These are phyloP conservation scores for Acipenser ruthenus DNA, from an alignment of 2,797 vertebrate genomes.

Conservation along the genomic window DNA sequence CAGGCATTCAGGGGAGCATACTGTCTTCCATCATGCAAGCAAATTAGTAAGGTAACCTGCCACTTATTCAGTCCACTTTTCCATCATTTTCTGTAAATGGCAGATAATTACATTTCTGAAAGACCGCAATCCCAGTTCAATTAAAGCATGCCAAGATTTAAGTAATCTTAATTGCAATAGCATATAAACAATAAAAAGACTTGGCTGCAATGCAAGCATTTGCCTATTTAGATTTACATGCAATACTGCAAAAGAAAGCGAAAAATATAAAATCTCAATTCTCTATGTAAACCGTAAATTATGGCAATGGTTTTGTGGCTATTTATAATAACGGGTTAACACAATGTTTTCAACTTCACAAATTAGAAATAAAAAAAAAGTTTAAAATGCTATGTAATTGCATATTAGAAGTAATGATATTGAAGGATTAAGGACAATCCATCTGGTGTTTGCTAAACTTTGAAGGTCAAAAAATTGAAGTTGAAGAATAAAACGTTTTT, in stretches of 20 bases:
- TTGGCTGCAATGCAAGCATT: slow-evolving; percentile 14
- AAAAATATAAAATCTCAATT: not conserved
- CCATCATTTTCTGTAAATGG: slow-evolving; percentile 30
- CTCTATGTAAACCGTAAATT: too few relatives aligned
- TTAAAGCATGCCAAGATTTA: slow-evolving; percentile 26
- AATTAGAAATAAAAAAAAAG: too few relatives aligned
- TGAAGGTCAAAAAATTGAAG: too few relatives aligned
- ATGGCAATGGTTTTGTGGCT: too few relatives aligned
- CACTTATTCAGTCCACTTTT: slow-evolving; percentile 19
- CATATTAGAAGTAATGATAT: too few relatives aligned
- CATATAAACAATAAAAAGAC: slow-evolving; percentile 23
- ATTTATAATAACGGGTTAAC: too few relatives aligned
- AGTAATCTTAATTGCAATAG: slow-evolving; percentile 33
- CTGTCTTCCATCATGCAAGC: slow-evolving; percentile 11
- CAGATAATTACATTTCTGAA: slow-evolving; percentile 37
- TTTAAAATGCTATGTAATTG: too few relatives aligned
- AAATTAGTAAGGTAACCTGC: slow-evolving; percentile 15
- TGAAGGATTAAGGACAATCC: too few relatives aligned
- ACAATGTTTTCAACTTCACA: too few relatives aligned
- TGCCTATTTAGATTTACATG: not conserved
- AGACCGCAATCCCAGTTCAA: slow-evolving; percentile 22
- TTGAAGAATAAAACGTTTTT: too few relatives aligned
- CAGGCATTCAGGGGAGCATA: slow-evolving; percentile 9
- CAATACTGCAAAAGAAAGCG: slow-evolving; percentile 2
- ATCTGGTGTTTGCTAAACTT: too few relatives aligned